phyloP scores from a whole-genome alignment of 2,888 invertebrate genomes.

The Zygogramma bicolorata region DNA sequence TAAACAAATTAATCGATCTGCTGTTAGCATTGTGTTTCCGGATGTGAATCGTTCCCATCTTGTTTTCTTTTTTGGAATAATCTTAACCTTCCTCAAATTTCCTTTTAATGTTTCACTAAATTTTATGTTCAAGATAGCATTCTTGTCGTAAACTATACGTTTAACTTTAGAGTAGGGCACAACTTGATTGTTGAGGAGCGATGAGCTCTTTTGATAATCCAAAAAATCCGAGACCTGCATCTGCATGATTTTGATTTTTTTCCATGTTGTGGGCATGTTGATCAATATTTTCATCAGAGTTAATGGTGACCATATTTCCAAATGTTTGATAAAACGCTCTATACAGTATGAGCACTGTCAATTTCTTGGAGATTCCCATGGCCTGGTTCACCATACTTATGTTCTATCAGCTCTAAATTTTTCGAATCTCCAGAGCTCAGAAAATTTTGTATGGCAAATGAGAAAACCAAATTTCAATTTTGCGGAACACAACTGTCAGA shows the following conservation, averaged over 20 bases:
- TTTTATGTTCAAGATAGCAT: background rate
- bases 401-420: background rate
- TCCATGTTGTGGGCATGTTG: background rate
- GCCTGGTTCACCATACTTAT: background rate
- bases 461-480: constrained; percentile 2
- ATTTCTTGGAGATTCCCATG: background rate
- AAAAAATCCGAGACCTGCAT: background rate
- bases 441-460: background rate
- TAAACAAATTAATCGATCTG: too few relatives aligned
- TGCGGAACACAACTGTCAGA: constrained; percentile 11
- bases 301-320: background rate
- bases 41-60: too few relatives aligned
- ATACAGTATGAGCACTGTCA: background rate
- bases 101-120: background rate
- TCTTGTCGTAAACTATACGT: background rate
- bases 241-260: too few relatives aligned
- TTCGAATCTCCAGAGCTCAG: background rate
- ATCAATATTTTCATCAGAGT: background rate
- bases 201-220: too few relatives aligned
- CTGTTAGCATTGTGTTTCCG: too few relatives aligned
- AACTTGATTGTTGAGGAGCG: too few relatives aligned
- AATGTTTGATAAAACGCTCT: background rate
- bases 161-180: too few relatives aligned
- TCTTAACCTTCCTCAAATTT: background rate
- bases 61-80: background rate